Conservation (phyloP, 2,888 invertebrate species). For the Sarcophaga subvicina region DNA sequence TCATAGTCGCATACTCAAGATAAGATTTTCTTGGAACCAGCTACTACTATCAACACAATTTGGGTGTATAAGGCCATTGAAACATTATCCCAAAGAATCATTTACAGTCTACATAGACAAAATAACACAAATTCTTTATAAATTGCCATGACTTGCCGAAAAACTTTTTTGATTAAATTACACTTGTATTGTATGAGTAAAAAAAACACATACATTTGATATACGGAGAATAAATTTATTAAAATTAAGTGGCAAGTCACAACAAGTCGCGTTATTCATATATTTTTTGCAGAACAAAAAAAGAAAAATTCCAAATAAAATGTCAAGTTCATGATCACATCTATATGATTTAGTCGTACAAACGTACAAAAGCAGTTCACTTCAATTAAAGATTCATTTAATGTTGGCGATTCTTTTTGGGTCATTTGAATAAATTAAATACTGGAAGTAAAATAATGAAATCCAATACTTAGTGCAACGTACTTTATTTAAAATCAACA, state of each 20-base stretch:
- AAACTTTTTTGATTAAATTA: background rate
- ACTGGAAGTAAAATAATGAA: too few species aligned
- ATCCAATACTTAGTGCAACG: slow-evolving; percentile 6
- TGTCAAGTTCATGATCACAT: slow-evolving; percentile 9
- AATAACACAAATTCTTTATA: background rate
- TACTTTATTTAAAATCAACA: background rate
- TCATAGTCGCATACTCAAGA: too few species aligned
- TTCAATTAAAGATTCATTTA: background rate
- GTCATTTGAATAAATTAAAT: background rate
- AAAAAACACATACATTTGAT: background rate
- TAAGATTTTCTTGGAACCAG: too few species aligned
- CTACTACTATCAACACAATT: background rate
- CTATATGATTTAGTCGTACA: background rate
- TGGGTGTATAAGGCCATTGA: background rate
- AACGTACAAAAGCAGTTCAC: background rate
- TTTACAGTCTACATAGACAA: too few species aligned
- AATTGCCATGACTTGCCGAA: background rate
- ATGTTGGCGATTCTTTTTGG: background rate
- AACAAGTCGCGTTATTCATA: background rate
- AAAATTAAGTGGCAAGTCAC: slow-evolving; percentile 5
- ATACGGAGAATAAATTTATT: background rate
- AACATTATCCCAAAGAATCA: background rate
- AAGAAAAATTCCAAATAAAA: slow-evolving; percentile 4
- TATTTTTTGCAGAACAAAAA: background rate
- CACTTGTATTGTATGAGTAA: background rate